These are phyloP conservation scores for Chloropsis cyanopogon DNA, from an alignment of 2,113 vertebrate species.

Conservation along the genomic window DNA sequence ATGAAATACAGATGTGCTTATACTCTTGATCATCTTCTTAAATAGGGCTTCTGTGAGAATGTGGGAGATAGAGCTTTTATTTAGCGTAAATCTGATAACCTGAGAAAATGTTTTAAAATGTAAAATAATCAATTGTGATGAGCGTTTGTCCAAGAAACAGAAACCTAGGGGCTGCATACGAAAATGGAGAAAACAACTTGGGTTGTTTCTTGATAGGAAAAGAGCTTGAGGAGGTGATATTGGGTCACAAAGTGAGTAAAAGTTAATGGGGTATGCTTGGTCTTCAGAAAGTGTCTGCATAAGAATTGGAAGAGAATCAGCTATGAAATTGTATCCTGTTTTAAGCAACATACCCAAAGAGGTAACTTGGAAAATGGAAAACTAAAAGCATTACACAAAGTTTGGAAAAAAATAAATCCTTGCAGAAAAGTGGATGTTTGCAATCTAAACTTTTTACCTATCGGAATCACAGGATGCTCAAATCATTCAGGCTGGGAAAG, in stretches of 20 bases:
- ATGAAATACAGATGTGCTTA: neutral
- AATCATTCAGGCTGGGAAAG: neutral
- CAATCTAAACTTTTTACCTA: neutral
- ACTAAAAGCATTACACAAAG: neutral
- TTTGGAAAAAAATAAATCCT: neutral
- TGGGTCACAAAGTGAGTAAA: neutral
- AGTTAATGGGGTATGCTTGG: neutral
- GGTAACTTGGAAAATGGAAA: neutral
- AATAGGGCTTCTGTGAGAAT: neutral
- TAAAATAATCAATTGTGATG: neutral
- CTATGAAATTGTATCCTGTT: neutral
- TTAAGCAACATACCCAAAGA: neutral
- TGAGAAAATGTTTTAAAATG: neutral
- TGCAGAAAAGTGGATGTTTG: neutral
- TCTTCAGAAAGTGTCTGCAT: neutral
- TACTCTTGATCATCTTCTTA: neutral
- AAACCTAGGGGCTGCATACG: neutral
- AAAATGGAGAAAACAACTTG: neutral
- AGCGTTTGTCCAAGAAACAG: neutral
- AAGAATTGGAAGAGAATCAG: neutral
- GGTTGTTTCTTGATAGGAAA: neutral
- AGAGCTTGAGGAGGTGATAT: neutral
- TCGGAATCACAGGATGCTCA: neutral
- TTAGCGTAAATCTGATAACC: neutral
- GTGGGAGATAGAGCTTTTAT: neutral